A percentile compares a stretch with the other conserved stretches of the same genome.
These are phyloP conservation scores for Austrolebias charrua DNA, from an alignment of 2,797 vertebrate species.

Conservation along the genomic window DNA sequence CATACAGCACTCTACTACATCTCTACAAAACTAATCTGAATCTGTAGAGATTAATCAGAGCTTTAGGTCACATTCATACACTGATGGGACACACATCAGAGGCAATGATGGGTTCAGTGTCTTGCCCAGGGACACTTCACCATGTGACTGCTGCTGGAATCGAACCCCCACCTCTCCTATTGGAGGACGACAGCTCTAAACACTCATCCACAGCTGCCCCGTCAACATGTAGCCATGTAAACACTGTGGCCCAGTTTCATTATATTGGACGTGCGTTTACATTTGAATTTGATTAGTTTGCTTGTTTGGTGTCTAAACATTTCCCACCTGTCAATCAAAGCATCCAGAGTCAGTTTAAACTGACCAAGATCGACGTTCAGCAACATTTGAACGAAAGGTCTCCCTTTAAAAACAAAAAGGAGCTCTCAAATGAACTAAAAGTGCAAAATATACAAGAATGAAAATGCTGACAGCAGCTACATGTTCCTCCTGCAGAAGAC, in stretches of 20 bases:
- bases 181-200: no score
- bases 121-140: no score
- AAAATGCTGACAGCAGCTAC: neutral
- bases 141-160: no score
- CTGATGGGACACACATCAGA: no score
- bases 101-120: no score
- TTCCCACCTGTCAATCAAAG: neutral
- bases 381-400: neutral
- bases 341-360: constrained; percentile 2
- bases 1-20: no score
- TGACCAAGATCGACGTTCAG: neutral
- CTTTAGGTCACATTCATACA: no score
- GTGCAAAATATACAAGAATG: neutral
- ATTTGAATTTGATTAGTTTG: neutral
- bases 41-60: no score
- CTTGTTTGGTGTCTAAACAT: neutral
- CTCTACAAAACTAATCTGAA: no score
- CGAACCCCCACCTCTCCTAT: no score
- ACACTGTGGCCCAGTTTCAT: neutral
- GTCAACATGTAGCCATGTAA: neutral
- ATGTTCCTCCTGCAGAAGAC: neutral
- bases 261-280: neutral
- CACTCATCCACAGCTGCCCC: no score
- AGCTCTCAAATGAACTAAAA: neutral
- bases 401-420: neutral